Base-by-base conservation (phyloP, 2,888 invertebrate species). In the Drosophila robusta region DNA sequence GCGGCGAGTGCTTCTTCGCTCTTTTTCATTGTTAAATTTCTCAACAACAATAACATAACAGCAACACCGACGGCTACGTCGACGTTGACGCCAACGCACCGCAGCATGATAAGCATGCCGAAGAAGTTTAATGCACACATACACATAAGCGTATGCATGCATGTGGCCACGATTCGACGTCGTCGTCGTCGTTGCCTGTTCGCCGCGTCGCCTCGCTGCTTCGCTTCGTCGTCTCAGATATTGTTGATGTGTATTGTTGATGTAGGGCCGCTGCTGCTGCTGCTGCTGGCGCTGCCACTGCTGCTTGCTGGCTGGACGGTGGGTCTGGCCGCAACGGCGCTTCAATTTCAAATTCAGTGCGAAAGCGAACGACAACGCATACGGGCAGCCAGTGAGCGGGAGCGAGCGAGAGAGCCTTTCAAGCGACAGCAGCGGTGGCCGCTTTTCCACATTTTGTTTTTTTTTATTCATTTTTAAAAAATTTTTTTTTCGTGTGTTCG, bases 341-440 rank as follows among this genome's bases (percentile, higher is more conserved):
- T 80, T 80, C 46, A 78, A 78, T 80, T 75, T 80, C 66, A 72
- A 80, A 79, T 79, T 79, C 79, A 79, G 79, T 79, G 81, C 78
- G 67, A 79, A 79, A 72, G 78, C 79, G 78, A 80, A 80, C 79
- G 81, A 70, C 78, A 75, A 73, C 55, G 76, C 77, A 61, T 52
- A 64, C 78, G 80, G 79, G 56, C 56, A 44, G 52, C 4, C n/a
- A 38, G 36, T 18, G 50, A 29, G 70, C 50, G 51, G 44, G 56
- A 46, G 65, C 14, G 51, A 54, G 60, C 34, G 51, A 44, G 54
- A 57, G 24, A 70, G 66, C 55, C 46, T 70, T 49, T 64, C 12
- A 54, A 52, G 67, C 72, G 65, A 36, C 52, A 64, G 58, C 72
- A 71, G 39, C 52, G 56, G 42, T 62, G 49, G 50, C 60, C 72